Conservation (phyloP, 2,888 invertebrate species). For the Dynastes hyllus region DNA sequence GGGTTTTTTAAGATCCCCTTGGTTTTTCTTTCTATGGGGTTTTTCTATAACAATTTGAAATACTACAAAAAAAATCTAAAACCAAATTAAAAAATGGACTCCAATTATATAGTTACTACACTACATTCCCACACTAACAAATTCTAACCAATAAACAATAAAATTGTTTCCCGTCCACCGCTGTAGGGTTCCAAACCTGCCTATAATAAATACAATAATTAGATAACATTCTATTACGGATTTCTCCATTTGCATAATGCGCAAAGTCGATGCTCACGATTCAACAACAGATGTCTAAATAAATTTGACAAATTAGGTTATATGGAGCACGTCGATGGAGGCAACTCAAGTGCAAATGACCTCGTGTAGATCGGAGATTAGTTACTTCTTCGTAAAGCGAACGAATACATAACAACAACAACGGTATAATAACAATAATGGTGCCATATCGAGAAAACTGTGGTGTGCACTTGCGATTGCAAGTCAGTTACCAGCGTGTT, state of each 20-base stretch:
- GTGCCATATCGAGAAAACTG: not conserved
- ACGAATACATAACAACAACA: not conserved
- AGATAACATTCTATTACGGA: not conserved
- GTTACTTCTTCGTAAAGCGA: slow-evolving; percentile 4
- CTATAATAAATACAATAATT: too few relatives aligned
- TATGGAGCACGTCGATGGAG: slow-evolving; percentile 50
- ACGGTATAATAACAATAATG: not conserved
- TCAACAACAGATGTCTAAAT: slow-evolving; percentile 54
- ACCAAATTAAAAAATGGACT: too few relatives aligned
- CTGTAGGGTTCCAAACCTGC: too few relatives aligned
- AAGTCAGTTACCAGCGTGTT: too few relatives aligned
- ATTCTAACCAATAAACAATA: too few relatives aligned
- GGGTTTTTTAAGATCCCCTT: too few relatives aligned
- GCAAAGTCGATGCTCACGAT: slow-evolving; percentile 54
- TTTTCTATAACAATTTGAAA: too few relatives aligned
- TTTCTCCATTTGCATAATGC: slow-evolving; percentile 53
- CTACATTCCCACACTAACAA: too few relatives aligned
- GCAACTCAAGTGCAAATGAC: slow-evolving; percentile 52
- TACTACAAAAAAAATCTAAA: too few relatives aligned
- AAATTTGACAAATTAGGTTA: slow-evolving; percentile 57
- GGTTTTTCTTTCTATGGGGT: too few relatives aligned
- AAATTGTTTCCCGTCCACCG: too few relatives aligned
- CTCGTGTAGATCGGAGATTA: slow-evolving; percentile 33
- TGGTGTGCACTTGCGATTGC: slow-evolving; percentile 2
- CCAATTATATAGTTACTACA: too few relatives aligned